Evolutionary conservation across 2,888 invertebrate species (phyloP).

Genomic region (Buathra laborator): DNA sequence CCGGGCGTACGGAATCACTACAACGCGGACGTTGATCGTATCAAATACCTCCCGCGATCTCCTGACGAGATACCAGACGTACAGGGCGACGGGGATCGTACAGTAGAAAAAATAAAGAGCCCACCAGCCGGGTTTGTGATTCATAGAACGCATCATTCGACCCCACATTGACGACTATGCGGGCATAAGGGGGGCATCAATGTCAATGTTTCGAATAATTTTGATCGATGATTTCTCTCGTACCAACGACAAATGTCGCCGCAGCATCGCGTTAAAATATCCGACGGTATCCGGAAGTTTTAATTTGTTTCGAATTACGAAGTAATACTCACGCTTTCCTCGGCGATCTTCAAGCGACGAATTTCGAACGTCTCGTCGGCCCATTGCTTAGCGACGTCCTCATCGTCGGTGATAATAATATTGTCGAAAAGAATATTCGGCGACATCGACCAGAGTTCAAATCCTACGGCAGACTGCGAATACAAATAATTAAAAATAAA

Average conservation of each 20-base stretch:
- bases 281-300: background rate
- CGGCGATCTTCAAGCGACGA: slow-evolving; percentile 93
- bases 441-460: slow-evolving; percentile 99
- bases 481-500: slow-evolving; percentile 9
- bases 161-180: slow-evolving; percentile 90
- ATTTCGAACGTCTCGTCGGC: slow-evolving; percentile 93
- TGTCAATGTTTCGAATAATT: slow-evolving; percentile 35
- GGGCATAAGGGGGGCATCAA: slow-evolving; percentile 50
- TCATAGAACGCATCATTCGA: slow-evolving; percentile 90
- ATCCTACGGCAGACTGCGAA: slow-evolving; percentile 94
- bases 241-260: background rate
- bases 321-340: slow-evolving; percentile 91
- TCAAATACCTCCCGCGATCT: slow-evolving; percentile 89
- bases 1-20: slow-evolving; percentile 21
- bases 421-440: slow-evolving; percentile 98
- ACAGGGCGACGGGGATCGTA: slow-evolving; percentile 89
- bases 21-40: slow-evolving; percentile 26
- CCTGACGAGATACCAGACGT: slow-evolving; percentile 89
- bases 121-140: slow-evolving; percentile 94
- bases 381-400: slow-evolving; percentile 91
- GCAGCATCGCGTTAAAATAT: background rate
- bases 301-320: background rate
- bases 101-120: slow-evolving; percentile 92
- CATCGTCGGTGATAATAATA: slow-evolving; percentile 95
- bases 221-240: slow-evolving; percentile 28